Base-by-base conservation (phyloP, 2,888 invertebrate species). In the Drosophila suboccidentalis region DNA sequence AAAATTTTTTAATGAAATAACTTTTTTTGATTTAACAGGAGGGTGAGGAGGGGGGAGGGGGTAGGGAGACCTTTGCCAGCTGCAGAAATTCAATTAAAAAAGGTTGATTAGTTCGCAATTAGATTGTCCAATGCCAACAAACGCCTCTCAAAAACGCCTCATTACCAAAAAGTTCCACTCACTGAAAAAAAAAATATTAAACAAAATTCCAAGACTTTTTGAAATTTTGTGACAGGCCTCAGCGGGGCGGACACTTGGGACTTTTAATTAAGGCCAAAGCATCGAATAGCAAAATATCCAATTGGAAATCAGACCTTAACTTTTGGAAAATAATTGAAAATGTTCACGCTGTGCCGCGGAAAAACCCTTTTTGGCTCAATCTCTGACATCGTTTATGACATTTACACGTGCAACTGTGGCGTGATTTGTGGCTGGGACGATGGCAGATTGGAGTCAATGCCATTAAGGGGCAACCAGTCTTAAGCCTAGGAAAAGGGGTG, bases 1-100 rank as follows among this genome's bases (percentile, higher is more conserved):
- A 83, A 83, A 83, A 86, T 86, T 83, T 83, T 83, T 82, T 86
- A 83, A 83, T 83, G 83, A 83, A 83, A 83, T 83, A 83, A 83
- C 83, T 83, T 83, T 83, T 75, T 75, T 82, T 86, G 83, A 83
- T 83, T 86, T 85, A 50, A 8, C 32, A 38, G 26, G 5, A 13
- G 11, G 19, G 13, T 4, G 17, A 4, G 47, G 9, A 4, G 13
- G 19, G n/a, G 11, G 9, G 9, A 5, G 13, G 13, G 26, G 9
- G 17, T 0, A 17, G 0, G 9, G 5, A 1, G 11, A 10, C 58
- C 41, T 54, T 73, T 54, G 75, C 60, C 75, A 50, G 75, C 75
- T 65, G 65, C 75, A 75, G 75, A 75, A 75, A 75, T 75, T 75
- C 75, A 75, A 75, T 75, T 75, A 75, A 75, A 75, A 75, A 75